Evolutionary conservation across 2,113 vertebrate genomes (phyloP), one percentile per base, ranked within the genome.

Genomic region (Melanotaenia duboulayi): DNA sequence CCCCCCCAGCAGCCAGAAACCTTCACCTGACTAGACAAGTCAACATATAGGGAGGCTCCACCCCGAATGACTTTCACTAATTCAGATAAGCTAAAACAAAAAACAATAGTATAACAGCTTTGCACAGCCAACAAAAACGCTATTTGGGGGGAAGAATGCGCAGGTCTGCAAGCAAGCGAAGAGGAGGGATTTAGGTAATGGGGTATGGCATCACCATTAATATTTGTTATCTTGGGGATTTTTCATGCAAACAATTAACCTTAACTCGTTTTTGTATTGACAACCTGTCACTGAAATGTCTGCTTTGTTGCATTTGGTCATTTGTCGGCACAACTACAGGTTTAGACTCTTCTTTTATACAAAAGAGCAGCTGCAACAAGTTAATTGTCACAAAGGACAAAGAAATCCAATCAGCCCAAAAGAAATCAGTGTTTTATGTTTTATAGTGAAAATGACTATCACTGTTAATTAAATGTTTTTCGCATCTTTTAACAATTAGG

Each of bases 241-340:
- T 69, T 37, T 28, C 35, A 11, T 0, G 1, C 37, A 57, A 46
- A 54, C 44, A 51, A 60, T 51, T 51, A 11, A 65, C 35, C 54
- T 42, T 46, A 32, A 75, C 32, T 57, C n/a, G 6, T 14, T 28
- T 4, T 22, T 42, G 44, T 67, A 74, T 63, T 40, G 65, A 71
- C 42, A 25, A 44, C 14, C 40, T 71, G 61, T 12, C 22, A 63
- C 22, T 62, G 37, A 63, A 63, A 37, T 6, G 1, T 46, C 32
- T 48, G 11, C 39, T 58, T 44, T 24, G 8, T 11, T 24, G 39
- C 54, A 28, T 28, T 11, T 11, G 49, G 63, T 73, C 51, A 40
- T 46, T 62, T n/a, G 23, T 73, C 46, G 13, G 44, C 69, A 67
- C 68, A 84, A 64, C 64, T 40, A 61, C 58, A 64, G 39, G 22